Percentiles rank a stretch among this genome's conserved stretches.
Evolutionary conservation across 2,113 vertebrate species (phyloP).

Genomic region (Scatophagus argus): DNA sequence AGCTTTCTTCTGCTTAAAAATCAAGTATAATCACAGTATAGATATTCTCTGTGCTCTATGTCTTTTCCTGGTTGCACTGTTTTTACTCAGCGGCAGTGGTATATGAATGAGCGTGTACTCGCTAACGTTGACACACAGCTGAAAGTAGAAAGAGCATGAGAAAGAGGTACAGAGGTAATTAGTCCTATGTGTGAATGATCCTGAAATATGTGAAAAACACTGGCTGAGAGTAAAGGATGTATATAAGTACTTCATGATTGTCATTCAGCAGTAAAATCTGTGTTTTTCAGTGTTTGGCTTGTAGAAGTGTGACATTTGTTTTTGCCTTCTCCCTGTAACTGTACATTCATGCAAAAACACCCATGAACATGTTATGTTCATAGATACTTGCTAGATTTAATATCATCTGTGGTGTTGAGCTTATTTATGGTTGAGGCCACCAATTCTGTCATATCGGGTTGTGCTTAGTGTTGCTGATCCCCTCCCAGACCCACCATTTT

Average conservation of each 20-base stretch:
- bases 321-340: neutral
- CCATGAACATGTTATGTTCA: neutral
- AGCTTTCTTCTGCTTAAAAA: conserved; percentile 4
- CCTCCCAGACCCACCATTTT: neutral
- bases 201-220: conserved; percentile 63
- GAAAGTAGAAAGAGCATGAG: conserved; percentile 43
- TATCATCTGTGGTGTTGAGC: conserved; percentile 19
- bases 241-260: conserved; percentile 70
- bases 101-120: conserved; percentile 39
- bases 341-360: conserved; percentile 60
- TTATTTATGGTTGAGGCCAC: conserved; percentile 27
- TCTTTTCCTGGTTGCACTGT: conserved; percentile 41
- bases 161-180: conserved; percentile 41
- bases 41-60: conserved; percentile 33
- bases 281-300: conserved; percentile 63
- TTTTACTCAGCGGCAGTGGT: conserved; percentile 55
- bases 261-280: conserved; percentile 69
- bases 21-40: conserved; percentile 46
- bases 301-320: conserved; percentile 27
- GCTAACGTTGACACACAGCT: conserved; percentile 53
- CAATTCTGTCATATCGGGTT: conserved; percentile 1
- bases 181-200: conserved; percentile 30
- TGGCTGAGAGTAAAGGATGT: conserved; percentile 6
- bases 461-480: neutral
- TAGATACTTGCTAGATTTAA: neutral